Base-by-base conservation (phyloP, 2,888 invertebrate genomes). In the Polyommatus icarus region DNA sequence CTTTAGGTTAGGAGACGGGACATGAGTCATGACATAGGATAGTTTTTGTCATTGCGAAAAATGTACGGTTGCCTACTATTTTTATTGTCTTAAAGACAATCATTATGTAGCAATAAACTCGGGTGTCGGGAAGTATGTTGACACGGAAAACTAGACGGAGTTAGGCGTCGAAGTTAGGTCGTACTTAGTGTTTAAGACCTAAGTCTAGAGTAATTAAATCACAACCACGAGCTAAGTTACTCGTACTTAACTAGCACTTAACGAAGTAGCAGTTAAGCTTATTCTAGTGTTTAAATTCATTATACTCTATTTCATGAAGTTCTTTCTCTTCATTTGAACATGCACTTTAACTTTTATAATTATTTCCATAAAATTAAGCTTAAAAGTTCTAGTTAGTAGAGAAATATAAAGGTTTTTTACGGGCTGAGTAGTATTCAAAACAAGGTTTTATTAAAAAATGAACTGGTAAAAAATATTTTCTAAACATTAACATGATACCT, bases 141-240 rank as follows among this genome's bases (percentile, higher is more conserved):
- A 59, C 59, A 20, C 59, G 8, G 59, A 20, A 67, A 32, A 32
- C 67, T 67, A 32, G 6, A 67, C 29, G 1, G 20, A 32, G 67
- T 67, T 18, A 67, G 29, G 61, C 29, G 10, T 32, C 29, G 12
- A 72, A 72, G 72, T 72, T 72, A 40, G 72, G 73, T 46, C 73
- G 50, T 73, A 67, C 61, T 67, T 67, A 20, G 20, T 59, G 59
- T 59, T 59, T 20, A 67, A 67, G 67, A 67, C 15, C 67, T 29
- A 29, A 67, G 29, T 67, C 29, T 67, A 46, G 20, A 50, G 73
- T 73, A 73, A 73, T 73, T 73, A 50, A 73, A 73, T 73, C 24
- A 50, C 29, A 20, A 73, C 46, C 40, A 24, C 46, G 46, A 24
- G 20, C 46, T 46, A 46, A 40, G 46, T 24, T 46, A 73, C 40